Base-by-base conservation (phyloP, 2,113 vertebrate genomes). In the Fulica atra region DNA sequence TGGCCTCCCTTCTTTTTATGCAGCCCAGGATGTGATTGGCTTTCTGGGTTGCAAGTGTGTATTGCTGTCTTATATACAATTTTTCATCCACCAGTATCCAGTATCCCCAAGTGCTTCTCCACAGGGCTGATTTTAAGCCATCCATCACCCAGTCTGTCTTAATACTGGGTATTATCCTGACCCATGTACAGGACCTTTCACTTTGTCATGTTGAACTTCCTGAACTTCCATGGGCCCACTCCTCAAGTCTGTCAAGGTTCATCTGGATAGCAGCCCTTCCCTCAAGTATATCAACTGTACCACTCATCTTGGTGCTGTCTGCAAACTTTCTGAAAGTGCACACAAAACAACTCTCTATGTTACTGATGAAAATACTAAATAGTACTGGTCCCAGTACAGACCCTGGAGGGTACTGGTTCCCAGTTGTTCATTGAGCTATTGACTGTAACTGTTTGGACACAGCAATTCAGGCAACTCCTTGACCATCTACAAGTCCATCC, bases 1-100 rank as follows among this genome's bases (percentile, higher is more conserved):
- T 44, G 16, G 7, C 6, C 15, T 16, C 0, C 0, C 0, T 63
- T 28, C 10, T 35, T 65, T 81, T 57, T 7, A 50, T 35, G 28
- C 13, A 72, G 20, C 17, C 10, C 13, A n/a, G 46, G 18, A 24
- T 38, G 5, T 1, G 6, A 9, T 13, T 51, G 16, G 6, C 8
- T 51, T 51, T 51, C 51, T 70, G 53, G 38, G 46, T 13, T 54
- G n/a, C 18, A 13, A 50, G 26, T 1, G 10, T 5, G 16, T 5
- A 6, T 10, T 66, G 14, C 7, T 2, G 3, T 11, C 25, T 78
- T 3, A 11, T 3, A 51, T 26, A 25, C 24, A 51, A 51, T 51
- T 51, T 51, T 51, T 51, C 50, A 51, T 51, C 50, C 25, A 51
- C 13, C 50, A 26, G 50, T 51, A 51, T 51, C 50, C 25, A 51